These are phyloP conservation scores for Ptychodera flava DNA, from an alignment of 35 echinoderm and acorn worm genomes.

Conservation along the genomic window DNA sequence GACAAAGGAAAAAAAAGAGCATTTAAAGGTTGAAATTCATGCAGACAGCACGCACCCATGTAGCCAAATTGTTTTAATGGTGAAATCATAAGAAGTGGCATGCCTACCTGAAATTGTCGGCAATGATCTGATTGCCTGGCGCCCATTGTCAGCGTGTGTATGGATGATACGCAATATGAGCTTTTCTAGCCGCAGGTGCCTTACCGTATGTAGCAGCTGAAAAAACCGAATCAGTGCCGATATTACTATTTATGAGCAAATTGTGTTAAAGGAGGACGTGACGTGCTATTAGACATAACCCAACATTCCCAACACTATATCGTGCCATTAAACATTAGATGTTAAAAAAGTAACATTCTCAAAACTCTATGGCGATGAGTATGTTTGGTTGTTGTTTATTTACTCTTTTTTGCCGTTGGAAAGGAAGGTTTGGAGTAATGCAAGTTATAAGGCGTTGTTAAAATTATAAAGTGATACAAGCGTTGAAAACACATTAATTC, in stretches of 20 bases:
- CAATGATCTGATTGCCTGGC: neutral
- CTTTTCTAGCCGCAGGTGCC: neutral
- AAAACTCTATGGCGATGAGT: no score
- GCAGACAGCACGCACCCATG: neutral
- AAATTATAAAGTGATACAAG: no score
- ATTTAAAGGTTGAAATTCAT: neutral
- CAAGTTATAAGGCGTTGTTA: no score
- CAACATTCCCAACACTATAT: no score
- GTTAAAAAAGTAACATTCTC: no score
- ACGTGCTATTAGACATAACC: neutral
- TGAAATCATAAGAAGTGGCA: constrained; percentile 1
- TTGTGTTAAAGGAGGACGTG: neutral
- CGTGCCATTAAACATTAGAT: no score
- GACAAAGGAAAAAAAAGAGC: neutral
- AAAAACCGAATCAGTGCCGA: neutral
- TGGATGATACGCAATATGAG: neutral
- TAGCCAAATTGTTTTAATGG: neutral
- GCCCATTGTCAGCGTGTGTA: neutral
- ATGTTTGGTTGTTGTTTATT: no score
- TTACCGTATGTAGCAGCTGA: neutral
- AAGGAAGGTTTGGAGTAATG: no score
- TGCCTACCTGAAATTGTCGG: neutral
- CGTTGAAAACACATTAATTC: no score
- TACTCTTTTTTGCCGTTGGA: no score
- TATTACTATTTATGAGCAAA: neutral